Conservation (phyloP, 1,140 invertebrate species). For the Zophobas atratus region DNA sequence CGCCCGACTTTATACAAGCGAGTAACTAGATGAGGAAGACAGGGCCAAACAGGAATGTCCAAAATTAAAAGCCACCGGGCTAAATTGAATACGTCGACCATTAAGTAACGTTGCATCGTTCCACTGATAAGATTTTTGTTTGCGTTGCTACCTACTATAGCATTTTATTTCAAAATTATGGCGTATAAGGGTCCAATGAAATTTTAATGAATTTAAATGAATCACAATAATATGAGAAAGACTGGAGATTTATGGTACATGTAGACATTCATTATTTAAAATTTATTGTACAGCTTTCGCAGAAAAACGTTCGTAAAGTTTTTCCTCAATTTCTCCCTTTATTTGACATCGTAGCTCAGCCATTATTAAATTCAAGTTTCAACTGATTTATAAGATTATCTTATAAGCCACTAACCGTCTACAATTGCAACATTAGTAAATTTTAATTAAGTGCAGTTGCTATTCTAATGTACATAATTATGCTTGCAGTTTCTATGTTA, state of each 20-base stretch:
- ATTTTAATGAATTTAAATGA: conserved; percentile 10
- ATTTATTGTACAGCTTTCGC: conserved; percentile 13
- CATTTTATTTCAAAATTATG: conserved; percentile 16
- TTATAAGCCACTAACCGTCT: conserved; percentile 4
- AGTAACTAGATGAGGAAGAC: conserved; percentile 49
- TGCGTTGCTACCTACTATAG: neutral
- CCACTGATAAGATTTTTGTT: conserved; percentile 25
- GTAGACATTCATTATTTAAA: conserved; percentile 32
- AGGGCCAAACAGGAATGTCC: conserved; percentile 44
- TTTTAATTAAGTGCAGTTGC: too few species aligned
- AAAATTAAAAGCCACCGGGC: conserved; percentile 40
- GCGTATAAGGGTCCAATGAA: neutral
- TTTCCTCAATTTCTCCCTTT: conserved; percentile 24
- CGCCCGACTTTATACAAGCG: conserved; percentile 50
- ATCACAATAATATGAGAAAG: conserved; percentile 6
- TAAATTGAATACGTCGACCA: conserved; percentile 30
- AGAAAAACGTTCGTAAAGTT: conserved; percentile 31
- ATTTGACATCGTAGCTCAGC: conserved; percentile 17
- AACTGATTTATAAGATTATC: conserved; percentile 33
- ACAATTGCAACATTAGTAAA: too few species aligned
- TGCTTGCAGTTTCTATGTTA: too few species aligned
- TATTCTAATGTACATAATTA: too few species aligned
- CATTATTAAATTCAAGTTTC: conserved; percentile 41
- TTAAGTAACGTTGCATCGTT: conserved; percentile 6
- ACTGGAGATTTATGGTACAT: conserved; percentile 8